Percentiles rank a stretch among this genome's conserved stretches.
Evolutionary conservation across 30 jellyfish, hydroid and myxozoan species (phyloP).

Genomic region (Phacellophora camtschatica): DNA sequence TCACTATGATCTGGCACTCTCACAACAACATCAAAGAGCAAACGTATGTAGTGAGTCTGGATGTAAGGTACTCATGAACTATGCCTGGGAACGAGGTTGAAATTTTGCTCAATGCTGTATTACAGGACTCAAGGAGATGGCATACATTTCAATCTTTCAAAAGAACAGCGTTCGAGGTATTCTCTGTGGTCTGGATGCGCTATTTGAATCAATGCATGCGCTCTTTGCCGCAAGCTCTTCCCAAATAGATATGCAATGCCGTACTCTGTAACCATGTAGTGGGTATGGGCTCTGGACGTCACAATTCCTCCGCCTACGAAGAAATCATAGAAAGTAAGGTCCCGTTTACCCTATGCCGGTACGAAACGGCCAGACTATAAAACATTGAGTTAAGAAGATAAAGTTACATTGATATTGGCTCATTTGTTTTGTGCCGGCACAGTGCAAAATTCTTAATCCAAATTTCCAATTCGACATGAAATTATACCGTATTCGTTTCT

Average conservation of each 20-base stretch:
- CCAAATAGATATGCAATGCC: constrained; percentile 86
- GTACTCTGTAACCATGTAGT: constrained; percentile 81
- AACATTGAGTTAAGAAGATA: too few species aligned
- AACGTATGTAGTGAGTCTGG: too few species aligned
- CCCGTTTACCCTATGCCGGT: neutral
- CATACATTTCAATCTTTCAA: constrained; percentile 80
- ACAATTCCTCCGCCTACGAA: constrained; percentile 75
- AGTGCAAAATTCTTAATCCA: too few species aligned
- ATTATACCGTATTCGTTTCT: too few species aligned
- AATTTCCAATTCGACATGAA: too few species aligned
- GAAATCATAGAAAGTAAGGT: neutral
- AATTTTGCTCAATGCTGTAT: neutral
- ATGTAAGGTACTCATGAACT: too few species aligned
- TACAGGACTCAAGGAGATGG: constrained; percentile 67
- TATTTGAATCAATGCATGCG: constrained; percentile 72
- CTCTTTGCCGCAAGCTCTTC: constrained; percentile 79
- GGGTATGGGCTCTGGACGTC: constrained; percentile 84
- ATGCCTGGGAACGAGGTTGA: too few species aligned
- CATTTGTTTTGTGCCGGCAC: too few species aligned
- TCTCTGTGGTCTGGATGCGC: constrained; percentile 92
- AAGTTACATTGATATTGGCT: too few species aligned
- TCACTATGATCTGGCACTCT: too few species aligned
- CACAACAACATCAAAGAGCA: too few species aligned
- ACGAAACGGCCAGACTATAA: neutral
- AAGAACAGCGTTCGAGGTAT: constrained; percentile 74